Conservation (phyloP, 2,888 invertebrate genomes). For the Drepana falcataria region DNA sequence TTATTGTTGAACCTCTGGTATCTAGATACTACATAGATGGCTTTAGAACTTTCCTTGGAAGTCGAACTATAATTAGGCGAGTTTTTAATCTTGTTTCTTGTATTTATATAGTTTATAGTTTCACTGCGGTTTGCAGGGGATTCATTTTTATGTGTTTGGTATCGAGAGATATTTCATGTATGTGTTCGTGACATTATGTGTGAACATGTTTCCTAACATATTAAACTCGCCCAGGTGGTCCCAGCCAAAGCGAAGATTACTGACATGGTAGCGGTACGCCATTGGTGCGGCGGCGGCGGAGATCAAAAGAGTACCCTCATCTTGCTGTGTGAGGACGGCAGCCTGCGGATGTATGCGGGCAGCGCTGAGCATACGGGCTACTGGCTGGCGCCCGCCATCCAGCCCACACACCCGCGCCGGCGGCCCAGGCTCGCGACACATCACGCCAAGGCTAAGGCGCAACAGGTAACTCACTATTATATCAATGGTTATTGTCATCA, state of each 20-base stretch:
- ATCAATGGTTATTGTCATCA: no score
- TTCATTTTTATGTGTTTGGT: no score
- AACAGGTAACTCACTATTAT: conserved; percentile 39
- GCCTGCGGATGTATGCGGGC: conserved; percentile 95
- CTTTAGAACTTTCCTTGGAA: no score
- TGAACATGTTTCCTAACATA: no score
- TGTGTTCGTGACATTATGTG: no score
- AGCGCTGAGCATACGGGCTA: conserved; percentile 88
- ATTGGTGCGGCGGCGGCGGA: conserved; percentile 86
- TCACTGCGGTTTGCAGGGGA: no score
- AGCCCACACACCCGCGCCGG: conserved; percentile 61
- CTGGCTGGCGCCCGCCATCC: conserved; percentile 81
- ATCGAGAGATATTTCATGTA: no score
- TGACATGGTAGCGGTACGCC: conserved; percentile 97
- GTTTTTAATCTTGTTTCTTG: no score
- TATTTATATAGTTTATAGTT: no score
- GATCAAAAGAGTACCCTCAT: conserved; percentile 94
- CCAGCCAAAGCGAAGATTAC: conserved; percentile 97
- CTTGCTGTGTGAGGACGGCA: conserved; percentile 96
- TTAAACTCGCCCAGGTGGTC: conserved; percentile 61
- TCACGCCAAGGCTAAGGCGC: conserved; percentile 54
- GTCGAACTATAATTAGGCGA: no score
- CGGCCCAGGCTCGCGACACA: conserved; percentile 44
- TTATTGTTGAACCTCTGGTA: no score
- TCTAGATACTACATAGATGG: no score